A percentile compares a stretch with the other conserved stretches of the same genome.
Evolutionary conservation across 2,113 vertebrate species (phyloP).

Genomic region (Pachycephala philippinensis): DNA sequence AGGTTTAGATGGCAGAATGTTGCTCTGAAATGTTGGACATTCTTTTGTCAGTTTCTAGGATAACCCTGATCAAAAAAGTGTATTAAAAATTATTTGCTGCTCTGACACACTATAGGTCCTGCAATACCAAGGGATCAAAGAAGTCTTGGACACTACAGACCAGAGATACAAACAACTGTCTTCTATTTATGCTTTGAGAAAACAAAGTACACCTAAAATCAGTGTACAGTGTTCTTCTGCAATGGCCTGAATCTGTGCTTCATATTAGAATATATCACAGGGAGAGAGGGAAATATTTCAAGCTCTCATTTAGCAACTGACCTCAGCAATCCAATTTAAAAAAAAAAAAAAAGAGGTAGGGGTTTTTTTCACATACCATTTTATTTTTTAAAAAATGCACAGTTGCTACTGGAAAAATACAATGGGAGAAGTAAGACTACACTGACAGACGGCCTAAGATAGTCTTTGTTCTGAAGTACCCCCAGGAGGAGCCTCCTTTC

Average conservation of each 20-base stretch:
- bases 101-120: not conserved
- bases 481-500: not conserved
- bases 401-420: not conserved
- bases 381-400: not conserved
- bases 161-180: not conserved
- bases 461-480: not conserved
- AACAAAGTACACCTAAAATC: not conserved
- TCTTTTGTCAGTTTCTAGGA: not conserved
- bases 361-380: not conserved
- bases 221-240: not conserved
- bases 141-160: not conserved
- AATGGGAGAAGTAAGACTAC: not conserved
- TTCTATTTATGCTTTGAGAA: not conserved
- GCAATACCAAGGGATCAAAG: not conserved
- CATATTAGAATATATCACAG: not conserved
- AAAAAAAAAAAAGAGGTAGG: not conserved
- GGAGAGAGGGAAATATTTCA: slow-evolving; percentile 4
- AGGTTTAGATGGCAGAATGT: not conserved
- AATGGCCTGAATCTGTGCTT: slow-evolving; percentile 27
- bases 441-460: not conserved
- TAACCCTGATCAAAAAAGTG: not conserved
- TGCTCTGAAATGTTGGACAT: not conserved
- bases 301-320: not conserved
- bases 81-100: not conserved
- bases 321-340: not conserved